Evolutionary conservation across 2,113 vertebrate species (phyloP).

Genomic region (Corythornis cristatus): DNA sequence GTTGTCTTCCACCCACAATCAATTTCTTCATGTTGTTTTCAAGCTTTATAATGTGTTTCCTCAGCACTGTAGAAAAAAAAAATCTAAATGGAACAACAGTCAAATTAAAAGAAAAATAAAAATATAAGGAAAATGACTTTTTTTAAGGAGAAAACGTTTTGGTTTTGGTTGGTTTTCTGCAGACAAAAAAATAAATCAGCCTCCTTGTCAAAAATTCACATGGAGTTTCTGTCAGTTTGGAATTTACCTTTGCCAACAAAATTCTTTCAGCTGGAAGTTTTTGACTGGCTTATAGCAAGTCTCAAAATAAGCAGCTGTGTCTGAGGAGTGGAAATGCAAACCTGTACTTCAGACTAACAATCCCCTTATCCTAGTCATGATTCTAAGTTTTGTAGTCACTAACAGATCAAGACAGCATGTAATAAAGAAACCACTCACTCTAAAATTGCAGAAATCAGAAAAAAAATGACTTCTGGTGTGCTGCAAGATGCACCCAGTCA

Average conservation of each 20-base stretch:
- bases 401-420: background rate
- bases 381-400: background rate
- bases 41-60: conserved; percentile 4
- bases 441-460: background rate
- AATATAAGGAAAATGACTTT: background rate
- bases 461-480: background rate
- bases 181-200: background rate
- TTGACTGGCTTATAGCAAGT: background rate
- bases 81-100: background rate
- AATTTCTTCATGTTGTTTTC: conserved; percentile 16
- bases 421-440: background rate
- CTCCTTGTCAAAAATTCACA: background rate
- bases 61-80: background rate
- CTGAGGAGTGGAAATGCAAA: background rate
- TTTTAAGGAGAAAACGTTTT: background rate
- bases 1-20: background rate
- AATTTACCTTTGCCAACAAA: background rate
- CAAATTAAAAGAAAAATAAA: conserved; percentile 7
- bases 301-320: background rate
- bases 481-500: background rate
- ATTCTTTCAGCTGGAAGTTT: background rate
- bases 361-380: background rate
- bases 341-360: background rate
- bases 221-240: background rate
- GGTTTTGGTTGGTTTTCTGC: background rate